Base-by-base conservation (phyloP, 2,888 invertebrate genomes). In the Meloe dianella region DNA sequence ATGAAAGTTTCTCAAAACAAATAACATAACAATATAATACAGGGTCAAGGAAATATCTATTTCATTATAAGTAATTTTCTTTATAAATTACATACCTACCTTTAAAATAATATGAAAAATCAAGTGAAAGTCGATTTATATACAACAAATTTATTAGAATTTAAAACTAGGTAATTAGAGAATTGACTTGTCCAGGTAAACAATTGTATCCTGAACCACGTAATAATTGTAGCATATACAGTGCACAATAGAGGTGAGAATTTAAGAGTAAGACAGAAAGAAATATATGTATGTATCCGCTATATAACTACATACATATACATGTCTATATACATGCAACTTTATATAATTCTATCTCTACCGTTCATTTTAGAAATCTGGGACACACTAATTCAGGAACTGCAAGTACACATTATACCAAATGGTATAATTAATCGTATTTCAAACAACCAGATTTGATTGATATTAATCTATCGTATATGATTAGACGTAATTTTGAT, bases 371-470 rank as follows among this genome's bases (percentile, higher is more conserved):
- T 47, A 47, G 47, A 47, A 47, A 47, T 47, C 20, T 47, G 20
- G 47, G 47, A 47, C 47, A 47, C 47, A 47, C 9, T 47, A 47
- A 47, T 47, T 47, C 47, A 47, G 47, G 47, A 47, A 47, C 47
- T 47, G 20, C 14, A 35, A 35, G 35, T 47, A 47, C 20, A 47
- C 47, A 9, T 2, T 47, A 20, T 20, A 20, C 6, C n/a, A 2
- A 20, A 3, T n/a, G n/a, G n/a, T 47, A 47, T 20, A 20, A 47
- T 47, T 47, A 47, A 47, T 47, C 20, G 20, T 9, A 47, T 47
- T 47, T 47, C 47, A 10, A 22, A 20, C 10, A 47, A 47, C 47
- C 2, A 9, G 22, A 47, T 20, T 20, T 20, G 20, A 22, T 47
- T 20, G 47, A 47, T 47, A 47, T 47, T 47, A 8, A 47, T 47